Conservation (phyloP, 2,888 invertebrate species). For the Leptogaster cylindrica region DNA sequence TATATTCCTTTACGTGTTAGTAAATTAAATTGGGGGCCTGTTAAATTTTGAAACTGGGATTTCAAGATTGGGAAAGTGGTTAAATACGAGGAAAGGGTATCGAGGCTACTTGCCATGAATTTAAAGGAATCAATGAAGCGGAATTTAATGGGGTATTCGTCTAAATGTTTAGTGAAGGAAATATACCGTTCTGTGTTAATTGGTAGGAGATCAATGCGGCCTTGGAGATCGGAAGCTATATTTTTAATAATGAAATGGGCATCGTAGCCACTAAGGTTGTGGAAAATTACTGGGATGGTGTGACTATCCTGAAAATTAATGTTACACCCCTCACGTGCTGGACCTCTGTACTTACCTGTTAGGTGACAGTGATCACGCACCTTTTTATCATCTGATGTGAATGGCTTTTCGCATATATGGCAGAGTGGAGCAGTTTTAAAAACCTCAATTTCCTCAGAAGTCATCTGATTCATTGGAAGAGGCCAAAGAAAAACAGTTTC, state of each 20-base stretch:
- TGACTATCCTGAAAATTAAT: constrained; percentile 10
- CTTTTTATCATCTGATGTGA: constrained; percentile 11
- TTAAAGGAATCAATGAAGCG: constrained; percentile 21
- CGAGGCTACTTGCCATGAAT: constrained; percentile 8
- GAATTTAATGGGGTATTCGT: constrained; percentile 1
- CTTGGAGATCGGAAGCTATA: neutral
- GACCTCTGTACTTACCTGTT: constrained; percentile 3
- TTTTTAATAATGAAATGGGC: constrained; percentile 21
- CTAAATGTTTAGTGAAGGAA: constrained; percentile 7
- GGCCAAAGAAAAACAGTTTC: constrained; percentile 6
- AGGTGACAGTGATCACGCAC: constrained; percentile 27
- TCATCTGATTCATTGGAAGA: neutral
- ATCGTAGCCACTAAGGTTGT: constrained; percentile 22
- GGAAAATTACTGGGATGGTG: constrained; percentile 8
- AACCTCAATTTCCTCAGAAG: too few species aligned
- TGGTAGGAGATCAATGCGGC: constrained; percentile 14
- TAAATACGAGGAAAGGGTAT: constrained; percentile 22
- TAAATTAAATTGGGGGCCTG: neutral
- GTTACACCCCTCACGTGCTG: constrained; percentile 15
- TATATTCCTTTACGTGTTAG: constrained; percentile 5
- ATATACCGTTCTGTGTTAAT: constrained; percentile 19
- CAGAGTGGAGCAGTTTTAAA: neutral
- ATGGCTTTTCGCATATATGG: constrained; percentile 3
- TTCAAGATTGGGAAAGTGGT: neutral
- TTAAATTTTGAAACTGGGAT: neutral